Percentiles rank a stretch among this genome's conserved stretches.
These are phyloP conservation scores for Akabosia matsudoensis DNA, from an alignment of 1,140 invertebrate species.

Conservation along the genomic window DNA sequence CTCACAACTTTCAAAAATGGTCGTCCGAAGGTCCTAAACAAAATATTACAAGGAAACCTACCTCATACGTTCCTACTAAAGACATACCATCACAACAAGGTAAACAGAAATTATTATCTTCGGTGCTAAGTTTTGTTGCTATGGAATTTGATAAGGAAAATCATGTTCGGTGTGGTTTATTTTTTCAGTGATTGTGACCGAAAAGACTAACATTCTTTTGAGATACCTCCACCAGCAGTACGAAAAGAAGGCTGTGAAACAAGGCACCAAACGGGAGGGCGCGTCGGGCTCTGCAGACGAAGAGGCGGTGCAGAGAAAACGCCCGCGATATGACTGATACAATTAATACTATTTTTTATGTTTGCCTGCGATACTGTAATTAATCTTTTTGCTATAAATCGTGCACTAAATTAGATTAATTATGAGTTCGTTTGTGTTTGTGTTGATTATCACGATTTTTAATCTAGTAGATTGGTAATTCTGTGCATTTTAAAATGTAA, in stretches of 20 bases:
- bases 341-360: neutral
- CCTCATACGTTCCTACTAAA: constrained; percentile 41
- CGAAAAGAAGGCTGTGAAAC: constrained; percentile 71
- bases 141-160: no score
- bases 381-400: no score
- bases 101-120: constrained; percentile 6
- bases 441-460: no score
- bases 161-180: no score
- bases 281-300: constrained; percentile 22
- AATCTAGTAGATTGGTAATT: no score
- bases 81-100: constrained; percentile 40
- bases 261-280: constrained; percentile 25
- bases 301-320: constrained; percentile 37
- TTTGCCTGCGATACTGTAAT: no score
- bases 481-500: no score
- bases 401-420: no score
- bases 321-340: constrained; percentile 31
- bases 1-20: constrained; percentile 71
- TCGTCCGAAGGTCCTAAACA: constrained; percentile 37
- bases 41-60: constrained; percentile 38
- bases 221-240: constrained; percentile 90
- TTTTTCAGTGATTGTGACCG: constrained; percentile 84
- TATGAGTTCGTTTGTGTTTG: no score
- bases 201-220: constrained; percentile 88
- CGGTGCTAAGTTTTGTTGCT: no score